Evolutionary conservation across 2,113 vertebrate genomes (phyloP).

Genomic region (Numida meleagris): DNA sequence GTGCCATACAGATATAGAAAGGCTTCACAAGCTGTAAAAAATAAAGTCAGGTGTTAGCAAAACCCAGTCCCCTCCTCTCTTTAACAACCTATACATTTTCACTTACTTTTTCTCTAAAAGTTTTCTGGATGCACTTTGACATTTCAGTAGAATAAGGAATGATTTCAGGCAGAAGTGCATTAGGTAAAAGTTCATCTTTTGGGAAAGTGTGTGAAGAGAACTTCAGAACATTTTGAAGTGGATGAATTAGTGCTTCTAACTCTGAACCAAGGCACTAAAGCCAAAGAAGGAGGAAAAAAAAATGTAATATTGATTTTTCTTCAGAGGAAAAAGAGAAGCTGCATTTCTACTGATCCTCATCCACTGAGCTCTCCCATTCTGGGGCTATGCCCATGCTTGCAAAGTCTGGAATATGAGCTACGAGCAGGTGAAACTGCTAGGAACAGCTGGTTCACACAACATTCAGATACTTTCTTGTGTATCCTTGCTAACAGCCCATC

Average conservation of each 20-base stretch:
- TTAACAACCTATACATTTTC: neutral
- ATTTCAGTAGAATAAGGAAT: constrained; percentile 35
- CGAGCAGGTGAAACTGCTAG: neutral
- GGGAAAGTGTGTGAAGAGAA: constrained; percentile 10
- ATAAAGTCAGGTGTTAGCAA: neutral
- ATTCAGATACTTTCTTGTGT: neutral
- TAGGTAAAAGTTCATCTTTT: constrained; percentile 42
- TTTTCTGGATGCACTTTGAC: constrained; percentile 5
- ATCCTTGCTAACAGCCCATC: neutral
- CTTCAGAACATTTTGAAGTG: constrained; percentile 42
- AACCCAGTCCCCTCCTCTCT: neutral
- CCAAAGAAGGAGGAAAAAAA: constrained; percentile 4
- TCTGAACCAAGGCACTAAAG: constrained; percentile 23
- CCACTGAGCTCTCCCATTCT: neutral
- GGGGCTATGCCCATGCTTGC: neutral
- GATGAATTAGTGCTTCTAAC: constrained; percentile 2
- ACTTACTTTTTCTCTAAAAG: neutral
- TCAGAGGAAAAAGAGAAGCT: neutral
- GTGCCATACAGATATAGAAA: neutral
- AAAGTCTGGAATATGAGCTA: neutral
- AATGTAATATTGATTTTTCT: constrained; percentile 44
- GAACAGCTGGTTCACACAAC: neutral
- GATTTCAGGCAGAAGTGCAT: neutral
- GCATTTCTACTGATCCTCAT: neutral
- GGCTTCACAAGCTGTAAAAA: neutral